Percentiles rank a stretch among this genome's conserved stretches.
Conservation (phyloP, 2,888 invertebrate species). For the Oscheius sp. region DNA sequence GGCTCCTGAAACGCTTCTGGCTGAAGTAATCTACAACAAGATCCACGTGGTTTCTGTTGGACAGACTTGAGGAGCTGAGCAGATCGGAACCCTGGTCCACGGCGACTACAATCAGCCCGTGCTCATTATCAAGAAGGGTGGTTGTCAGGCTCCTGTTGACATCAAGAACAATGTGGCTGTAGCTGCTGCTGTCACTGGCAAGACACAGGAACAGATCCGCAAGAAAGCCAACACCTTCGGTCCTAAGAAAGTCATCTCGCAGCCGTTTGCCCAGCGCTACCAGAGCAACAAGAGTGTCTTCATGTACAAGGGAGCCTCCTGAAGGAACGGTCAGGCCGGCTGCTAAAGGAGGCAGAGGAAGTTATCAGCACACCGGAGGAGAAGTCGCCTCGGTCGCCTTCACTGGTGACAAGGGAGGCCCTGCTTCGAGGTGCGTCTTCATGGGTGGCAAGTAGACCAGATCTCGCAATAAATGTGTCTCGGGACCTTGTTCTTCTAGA, state of each 20-base stretch:
- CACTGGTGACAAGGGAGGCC: no score
- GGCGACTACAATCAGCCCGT: slow-evolving; percentile 20
- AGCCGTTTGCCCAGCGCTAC: not conserved
- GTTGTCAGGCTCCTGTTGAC: not conserved
- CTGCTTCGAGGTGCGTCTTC: no score
- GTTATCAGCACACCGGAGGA: no score
- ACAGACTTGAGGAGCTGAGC: not conserved
- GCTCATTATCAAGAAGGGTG: slow-evolving; percentile 9
- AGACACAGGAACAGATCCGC: not conserved
- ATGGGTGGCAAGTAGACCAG: no score
- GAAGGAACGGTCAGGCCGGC: not conserved
- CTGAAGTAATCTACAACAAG: not conserved
- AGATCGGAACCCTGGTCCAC: not conserved
- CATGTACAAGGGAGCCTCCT: not conserved
- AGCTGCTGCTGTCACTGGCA: not conserved
- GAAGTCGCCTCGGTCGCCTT: no score
- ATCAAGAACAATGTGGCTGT: slow-evolving; percentile 4
- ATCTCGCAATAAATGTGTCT: no score
- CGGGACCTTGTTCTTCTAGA: no score
- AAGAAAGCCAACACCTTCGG: not conserved
- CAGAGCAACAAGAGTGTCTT: not conserved
- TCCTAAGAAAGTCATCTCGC: not conserved
- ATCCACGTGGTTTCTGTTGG: not conserved
- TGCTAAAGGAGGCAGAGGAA: not conserved
- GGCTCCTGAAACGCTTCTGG: slow-evolving; percentile 3